Evolutionary conservation across 2,113 vertebrate genomes (phyloP).

Genomic region (Rattus rattus): DNA sequence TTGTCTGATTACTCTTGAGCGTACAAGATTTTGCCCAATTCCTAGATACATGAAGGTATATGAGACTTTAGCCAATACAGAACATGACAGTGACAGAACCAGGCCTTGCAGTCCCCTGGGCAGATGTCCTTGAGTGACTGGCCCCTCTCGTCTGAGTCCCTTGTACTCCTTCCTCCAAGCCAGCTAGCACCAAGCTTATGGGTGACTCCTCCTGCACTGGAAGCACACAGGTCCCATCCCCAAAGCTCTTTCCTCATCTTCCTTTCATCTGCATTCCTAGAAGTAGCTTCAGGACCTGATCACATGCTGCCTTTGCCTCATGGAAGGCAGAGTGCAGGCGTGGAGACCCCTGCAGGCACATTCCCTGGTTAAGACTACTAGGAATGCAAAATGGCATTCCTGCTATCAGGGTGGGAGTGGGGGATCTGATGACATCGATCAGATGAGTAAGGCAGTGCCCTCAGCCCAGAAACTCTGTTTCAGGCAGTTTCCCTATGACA

Average conservation of each 20-base stretch:
- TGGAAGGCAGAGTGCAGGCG: not conserved
- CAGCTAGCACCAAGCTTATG: rapidly evolving
- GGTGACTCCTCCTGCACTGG: not conserved
- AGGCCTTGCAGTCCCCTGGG: not conserved
- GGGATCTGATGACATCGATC: not conserved
- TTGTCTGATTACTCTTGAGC: not conserved
- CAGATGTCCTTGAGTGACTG: not conserved
- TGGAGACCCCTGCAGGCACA: not conserved
- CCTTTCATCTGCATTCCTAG: not conserved
- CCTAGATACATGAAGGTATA: rapidly evolving
- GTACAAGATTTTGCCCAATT: not conserved
- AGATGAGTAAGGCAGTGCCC: not conserved
- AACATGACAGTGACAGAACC: not conserved
- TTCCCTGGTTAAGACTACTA: not conserved
- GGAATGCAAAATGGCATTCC: not conserved
- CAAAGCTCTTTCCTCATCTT: rapidly evolving
- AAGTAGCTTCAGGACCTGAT: not conserved
- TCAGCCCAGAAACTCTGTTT: not conserved
- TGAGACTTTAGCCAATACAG: not conserved
- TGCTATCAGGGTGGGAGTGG: not conserved
- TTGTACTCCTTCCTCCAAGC: not conserved
- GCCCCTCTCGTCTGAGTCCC: not conserved
- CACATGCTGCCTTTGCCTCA: not conserved
- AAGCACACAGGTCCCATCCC: not conserved
- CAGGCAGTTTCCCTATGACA: not conserved